Conservation (phyloP, 2,113 vertebrate genomes). For the Periophthalmus modestus region DNA sequence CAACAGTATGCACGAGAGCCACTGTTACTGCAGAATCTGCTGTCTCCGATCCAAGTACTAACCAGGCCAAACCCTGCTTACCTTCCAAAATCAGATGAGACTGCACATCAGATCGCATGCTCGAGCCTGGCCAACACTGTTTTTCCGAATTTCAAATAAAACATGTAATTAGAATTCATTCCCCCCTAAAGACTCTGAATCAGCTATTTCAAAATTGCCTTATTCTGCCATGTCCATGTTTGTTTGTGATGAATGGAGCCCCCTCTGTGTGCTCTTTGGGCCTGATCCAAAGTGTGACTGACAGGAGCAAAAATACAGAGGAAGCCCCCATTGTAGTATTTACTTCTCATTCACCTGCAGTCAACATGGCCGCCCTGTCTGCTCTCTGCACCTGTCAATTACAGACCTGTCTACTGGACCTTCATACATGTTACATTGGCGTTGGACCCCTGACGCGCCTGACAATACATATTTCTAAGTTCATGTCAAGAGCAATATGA, state of each 20-base stretch:
- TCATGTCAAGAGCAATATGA: not conserved
- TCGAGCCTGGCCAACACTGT: too few species aligned
- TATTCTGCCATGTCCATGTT: too few species aligned
- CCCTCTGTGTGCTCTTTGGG: conserved; percentile 8
- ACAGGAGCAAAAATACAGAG: conserved; percentile 37
- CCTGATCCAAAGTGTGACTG: conserved; percentile 21
- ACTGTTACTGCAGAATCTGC: too few species aligned
- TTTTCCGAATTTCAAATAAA: too few species aligned
- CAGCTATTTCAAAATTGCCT: too few species aligned
- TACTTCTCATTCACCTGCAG: conserved; percentile 32
- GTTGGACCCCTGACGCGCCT: conserved; percentile 47
- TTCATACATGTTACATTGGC: conserved; percentile 35
- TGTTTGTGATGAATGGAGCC: conserved; percentile 12
- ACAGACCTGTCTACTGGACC: conserved; percentile 26
- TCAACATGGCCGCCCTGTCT: conserved; percentile 35
- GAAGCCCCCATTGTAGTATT: conserved; percentile 42
- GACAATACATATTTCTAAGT: conserved; percentile 14
- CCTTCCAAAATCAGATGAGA: too few species aligned
- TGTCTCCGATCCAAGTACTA: too few species aligned
- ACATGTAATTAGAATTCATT: too few species aligned
- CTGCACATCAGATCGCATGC: too few species aligned
- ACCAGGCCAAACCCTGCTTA: too few species aligned
- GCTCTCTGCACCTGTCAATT: conserved; percentile 41
- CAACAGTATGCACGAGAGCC: too few species aligned
- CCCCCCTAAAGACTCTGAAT: too few species aligned